Conservation (phyloP, 1,140 invertebrate species). For the Drosophila saltans region DNA sequence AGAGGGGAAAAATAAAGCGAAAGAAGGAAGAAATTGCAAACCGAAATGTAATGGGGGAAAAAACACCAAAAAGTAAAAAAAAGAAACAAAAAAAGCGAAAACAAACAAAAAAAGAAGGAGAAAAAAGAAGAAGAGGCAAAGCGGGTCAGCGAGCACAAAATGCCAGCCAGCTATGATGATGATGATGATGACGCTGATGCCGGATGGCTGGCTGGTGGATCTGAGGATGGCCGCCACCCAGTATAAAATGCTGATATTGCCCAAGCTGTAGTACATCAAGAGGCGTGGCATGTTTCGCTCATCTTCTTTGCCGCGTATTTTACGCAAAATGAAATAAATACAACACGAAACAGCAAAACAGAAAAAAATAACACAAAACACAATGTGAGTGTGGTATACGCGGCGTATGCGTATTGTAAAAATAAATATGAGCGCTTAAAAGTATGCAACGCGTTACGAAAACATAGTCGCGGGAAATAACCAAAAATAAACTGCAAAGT, state of each 20-base stretch:
- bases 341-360: constrained; percentile 34
- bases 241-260: constrained; percentile 78
- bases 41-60: constrained; percentile 74
- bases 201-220: constrained; percentile 66
- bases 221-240: constrained; percentile 59
- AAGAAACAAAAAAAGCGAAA: neutral
- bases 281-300: constrained; percentile 17
- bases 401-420: constrained; percentile 59
- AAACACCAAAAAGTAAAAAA: constrained; percentile 49
- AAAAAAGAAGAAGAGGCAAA: constrained; percentile 31
- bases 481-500: constrained; percentile 26
- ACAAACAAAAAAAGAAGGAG: neutral
- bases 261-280: constrained; percentile 47
- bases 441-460: constrained; percentile 48
- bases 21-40: constrained; percentile 53
- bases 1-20: neutral
- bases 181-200: constrained; percentile 51
- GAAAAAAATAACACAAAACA: constrained; percentile 12
- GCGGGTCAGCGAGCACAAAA: constrained; percentile 78
- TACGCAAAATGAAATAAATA: constrained; percentile 66
- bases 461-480: constrained; percentile 13
- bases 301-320: constrained; percentile 50
- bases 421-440: constrained; percentile 63
- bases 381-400: constrained; percentile 44
- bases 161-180: constrained; percentile 60